Base-by-base conservation (phyloP, 2,888 invertebrate genomes). In the Axea sp. region DNA sequence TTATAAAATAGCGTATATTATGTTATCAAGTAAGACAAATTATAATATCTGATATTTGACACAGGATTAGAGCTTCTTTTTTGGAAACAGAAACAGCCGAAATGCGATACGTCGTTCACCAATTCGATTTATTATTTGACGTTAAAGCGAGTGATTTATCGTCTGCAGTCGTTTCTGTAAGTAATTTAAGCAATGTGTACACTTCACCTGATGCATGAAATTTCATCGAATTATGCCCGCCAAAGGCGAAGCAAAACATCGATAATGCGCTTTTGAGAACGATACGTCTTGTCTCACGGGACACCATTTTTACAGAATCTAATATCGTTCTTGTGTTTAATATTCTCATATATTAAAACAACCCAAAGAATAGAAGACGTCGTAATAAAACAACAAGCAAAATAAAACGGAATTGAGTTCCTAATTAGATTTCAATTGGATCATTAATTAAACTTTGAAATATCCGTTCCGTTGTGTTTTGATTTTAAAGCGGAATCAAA, bases 191-290 rank as follows among this genome's bases (percentile, higher is more conserved):
- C 47, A 30, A 12, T 30, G 35, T 19, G 31, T 15, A 55, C 2
- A 47, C 12, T 47, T 14, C 26, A 28, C 28, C 9, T 22, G 67
- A 39, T 31, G 67, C 57, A 17, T 67, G 33, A 55, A 67, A 67
- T 67, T 55, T 49, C 31, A 57, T 57, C 55, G 39, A 67, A 57
- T 67, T 39, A 67, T 35, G 57, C 31, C 17, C 39, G 35, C 19
- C 47, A 53, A 45, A 67, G 57, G 57, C 49, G 31, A 15, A 57
- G 57, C 19, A 47, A 67, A 67, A 67, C 39, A 49, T 57, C 57
- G 49, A 67, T 67, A 65, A 51, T 31, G 15, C 30, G 57, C 31
- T 57, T 57, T 57, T 30, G n/a, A 64, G 14, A 26, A 2, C 15
- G 30, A 33, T 51, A 33, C 33, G 39, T 39, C 39, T 39, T 28